Conservation (phyloP, 2,113 vertebrate genomes). For the Spheniscus mendiculus region DNA sequence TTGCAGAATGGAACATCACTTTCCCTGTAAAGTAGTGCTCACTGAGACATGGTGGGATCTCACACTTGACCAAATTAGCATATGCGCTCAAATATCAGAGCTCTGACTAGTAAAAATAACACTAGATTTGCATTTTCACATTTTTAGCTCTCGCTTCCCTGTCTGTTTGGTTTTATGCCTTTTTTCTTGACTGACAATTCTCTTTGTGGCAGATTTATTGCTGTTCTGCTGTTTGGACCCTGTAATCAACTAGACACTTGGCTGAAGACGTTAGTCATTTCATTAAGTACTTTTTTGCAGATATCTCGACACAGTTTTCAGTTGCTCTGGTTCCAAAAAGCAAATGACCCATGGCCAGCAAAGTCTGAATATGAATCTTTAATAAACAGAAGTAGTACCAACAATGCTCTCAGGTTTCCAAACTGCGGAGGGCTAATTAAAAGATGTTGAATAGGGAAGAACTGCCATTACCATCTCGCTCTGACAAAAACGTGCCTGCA, state of each 20-base stretch:
- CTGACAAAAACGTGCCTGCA: neutral
- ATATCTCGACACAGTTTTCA: constrained; percentile 39
- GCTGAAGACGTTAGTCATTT: constrained; percentile 54
- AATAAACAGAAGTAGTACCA: constrained; percentile 57
- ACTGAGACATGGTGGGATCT: constrained; percentile 28
- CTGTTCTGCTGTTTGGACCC: constrained; percentile 46
- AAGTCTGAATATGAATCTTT: constrained; percentile 61
- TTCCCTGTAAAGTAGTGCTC: constrained; percentile 6
- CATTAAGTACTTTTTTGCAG: constrained; percentile 27
- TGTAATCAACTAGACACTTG: constrained; percentile 44
- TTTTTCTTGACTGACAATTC: constrained; percentile 37
- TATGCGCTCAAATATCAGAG: constrained; percentile 33
- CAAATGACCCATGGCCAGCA: constrained; percentile 46
- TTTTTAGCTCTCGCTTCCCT: constrained; percentile 45
- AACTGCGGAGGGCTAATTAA: constrained; percentile 44
- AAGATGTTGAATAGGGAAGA: constrained; percentile 2
- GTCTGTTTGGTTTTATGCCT: constrained; percentile 54
- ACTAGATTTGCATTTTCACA: constrained; percentile 51
- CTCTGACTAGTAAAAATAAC: constrained; percentile 58
- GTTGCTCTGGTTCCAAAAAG: constrained; percentile 50
- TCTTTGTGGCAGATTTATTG: constrained; percentile 45
- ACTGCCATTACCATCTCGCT: neutral
- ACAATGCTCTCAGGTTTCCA: constrained; percentile 22
- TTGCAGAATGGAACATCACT: neutral
- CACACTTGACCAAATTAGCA: constrained; percentile 60